Percentiles rank a stretch among this genome's conserved stretches.
phyloP scores from a whole-genome alignment of 1,140 invertebrate species.

The Anastatus disparis region DNA sequence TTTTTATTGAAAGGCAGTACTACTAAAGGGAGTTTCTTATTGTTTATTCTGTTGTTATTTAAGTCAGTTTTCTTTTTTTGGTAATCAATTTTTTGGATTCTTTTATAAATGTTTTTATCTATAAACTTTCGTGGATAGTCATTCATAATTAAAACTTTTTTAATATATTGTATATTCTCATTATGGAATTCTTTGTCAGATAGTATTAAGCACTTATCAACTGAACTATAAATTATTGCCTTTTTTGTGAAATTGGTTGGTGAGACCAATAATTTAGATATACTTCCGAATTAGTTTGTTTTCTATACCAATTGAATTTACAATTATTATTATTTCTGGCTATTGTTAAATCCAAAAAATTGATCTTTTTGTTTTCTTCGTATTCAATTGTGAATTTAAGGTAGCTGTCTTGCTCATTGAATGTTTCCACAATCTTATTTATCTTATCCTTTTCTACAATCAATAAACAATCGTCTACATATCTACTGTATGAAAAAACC shows the following conservation, averaged over 20 bases:
- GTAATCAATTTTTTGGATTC: too few relatives aligned
- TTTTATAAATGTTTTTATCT: not conserved
- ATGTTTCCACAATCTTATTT: not conserved
- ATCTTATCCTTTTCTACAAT: not conserved
- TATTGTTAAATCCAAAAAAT: not conserved
- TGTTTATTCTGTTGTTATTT: too few relatives aligned
- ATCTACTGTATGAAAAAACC: not conserved
- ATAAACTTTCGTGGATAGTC: not conserved
- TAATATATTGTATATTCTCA: conserved; percentile 2
- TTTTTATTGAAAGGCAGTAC: too few relatives aligned
- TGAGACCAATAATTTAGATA: not conserved
- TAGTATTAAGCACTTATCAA: not conserved
- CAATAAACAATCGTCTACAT: not conserved
- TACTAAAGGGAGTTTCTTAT: too few relatives aligned
- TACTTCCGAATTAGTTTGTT: not conserved
- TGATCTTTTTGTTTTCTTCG: not conserved
- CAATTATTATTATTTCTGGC: not conserved
- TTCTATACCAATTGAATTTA: not conserved
- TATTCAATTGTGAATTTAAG: not conserved
- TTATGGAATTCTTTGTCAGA: not conserved
- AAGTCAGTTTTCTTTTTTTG: too few relatives aligned
- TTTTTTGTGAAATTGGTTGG: not conserved
- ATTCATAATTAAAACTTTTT: conserved; percentile 5
- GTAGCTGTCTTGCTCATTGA: not conserved
- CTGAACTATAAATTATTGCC: not conserved